These are phyloP conservation scores for Punctoribates punctum DNA, from an alignment of 2,888 invertebrate genomes.

Conservation along the genomic window DNA sequence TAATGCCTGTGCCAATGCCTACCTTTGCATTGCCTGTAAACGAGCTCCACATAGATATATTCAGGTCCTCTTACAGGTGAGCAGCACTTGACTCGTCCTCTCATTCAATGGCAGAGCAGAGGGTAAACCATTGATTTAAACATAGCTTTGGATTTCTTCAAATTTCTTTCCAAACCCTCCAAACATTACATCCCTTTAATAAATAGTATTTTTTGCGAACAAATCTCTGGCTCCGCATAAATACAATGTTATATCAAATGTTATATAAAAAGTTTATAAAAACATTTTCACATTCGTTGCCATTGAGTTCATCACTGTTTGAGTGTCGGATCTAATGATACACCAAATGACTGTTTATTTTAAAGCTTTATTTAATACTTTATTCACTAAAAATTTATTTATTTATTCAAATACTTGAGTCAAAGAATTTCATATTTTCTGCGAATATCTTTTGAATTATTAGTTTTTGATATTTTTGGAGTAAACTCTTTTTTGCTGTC, in stretches of 20 bases:
- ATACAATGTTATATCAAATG: neutral
- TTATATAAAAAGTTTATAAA: neutral
- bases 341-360: neutral
- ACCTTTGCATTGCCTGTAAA: neutral
- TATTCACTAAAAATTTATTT: neutral
- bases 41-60: constrained; percentile 8
- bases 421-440: neutral
- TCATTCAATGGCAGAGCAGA: neutral
- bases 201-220: constrained; percentile 3
- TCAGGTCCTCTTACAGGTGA: neutral
- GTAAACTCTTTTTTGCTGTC: neutral
- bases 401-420: too few relatives aligned
- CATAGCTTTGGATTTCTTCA: neutral
- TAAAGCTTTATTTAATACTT: neutral
- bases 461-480: too few relatives aligned
- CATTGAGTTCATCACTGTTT: constrained; percentile 4
- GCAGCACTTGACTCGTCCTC: neutral
- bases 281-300: neutral
- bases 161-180: neutral
- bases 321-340: neutral
- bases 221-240: neutral
- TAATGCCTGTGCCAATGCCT: neutral
- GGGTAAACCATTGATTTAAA: neutral
- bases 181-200: neutral
- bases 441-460: neutral